phyloP scores from a whole-genome alignment of 2,797 vertebrate genomes.

The Lagocephalus sceleratus region DNA sequence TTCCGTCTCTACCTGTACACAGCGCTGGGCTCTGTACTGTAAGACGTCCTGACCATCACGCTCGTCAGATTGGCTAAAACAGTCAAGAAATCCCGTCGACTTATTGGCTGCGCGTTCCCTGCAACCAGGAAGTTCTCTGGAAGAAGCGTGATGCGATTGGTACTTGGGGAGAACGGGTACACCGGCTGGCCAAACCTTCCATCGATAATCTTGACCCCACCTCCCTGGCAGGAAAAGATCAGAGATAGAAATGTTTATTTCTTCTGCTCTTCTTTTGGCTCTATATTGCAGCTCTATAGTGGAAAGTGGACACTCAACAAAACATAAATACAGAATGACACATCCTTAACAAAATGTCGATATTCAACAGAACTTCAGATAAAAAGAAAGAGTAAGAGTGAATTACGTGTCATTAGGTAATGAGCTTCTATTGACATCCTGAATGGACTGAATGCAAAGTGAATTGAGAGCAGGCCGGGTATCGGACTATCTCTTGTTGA shows the following conservation, averaged over 20 bases:
- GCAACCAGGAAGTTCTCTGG: slow-evolving; percentile 62
- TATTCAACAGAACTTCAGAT: slow-evolving; percentile 3
- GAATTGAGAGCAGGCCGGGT: slow-evolving; percentile 43
- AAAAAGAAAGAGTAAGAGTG: slow-evolving; percentile 15
- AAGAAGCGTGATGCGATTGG: slow-evolving; percentile 52
- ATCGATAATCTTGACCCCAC: slow-evolving; percentile 57
- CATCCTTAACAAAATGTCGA: slow-evolving; percentile 5
- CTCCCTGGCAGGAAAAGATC: slow-evolving; percentile 43
- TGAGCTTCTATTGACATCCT: slow-evolving; percentile 59
- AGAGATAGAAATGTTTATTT: not conserved
- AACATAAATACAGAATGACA: slow-evolving; percentile 11
- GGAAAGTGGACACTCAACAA: not conserved
- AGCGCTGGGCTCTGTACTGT: slow-evolving; percentile 66
- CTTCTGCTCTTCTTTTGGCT: not conserved
- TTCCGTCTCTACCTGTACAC: slow-evolving; percentile 57
- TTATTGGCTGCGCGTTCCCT: slow-evolving; percentile 37
- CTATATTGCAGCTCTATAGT: not conserved
- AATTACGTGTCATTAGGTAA: slow-evolving; percentile 62
- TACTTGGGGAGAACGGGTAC: slow-evolving; percentile 57
- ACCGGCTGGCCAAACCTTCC: slow-evolving; percentile 54
- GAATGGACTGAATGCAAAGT: slow-evolving; percentile 57
- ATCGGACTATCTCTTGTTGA: slow-evolving; percentile 64
- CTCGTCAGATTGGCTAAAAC: slow-evolving; percentile 56
- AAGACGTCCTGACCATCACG: slow-evolving; percentile 67
- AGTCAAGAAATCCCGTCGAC: slow-evolving; percentile 62